phyloP scores from a whole-genome alignment of 1,140 invertebrate genomes.

The Eufriesea mexicana region DNA sequence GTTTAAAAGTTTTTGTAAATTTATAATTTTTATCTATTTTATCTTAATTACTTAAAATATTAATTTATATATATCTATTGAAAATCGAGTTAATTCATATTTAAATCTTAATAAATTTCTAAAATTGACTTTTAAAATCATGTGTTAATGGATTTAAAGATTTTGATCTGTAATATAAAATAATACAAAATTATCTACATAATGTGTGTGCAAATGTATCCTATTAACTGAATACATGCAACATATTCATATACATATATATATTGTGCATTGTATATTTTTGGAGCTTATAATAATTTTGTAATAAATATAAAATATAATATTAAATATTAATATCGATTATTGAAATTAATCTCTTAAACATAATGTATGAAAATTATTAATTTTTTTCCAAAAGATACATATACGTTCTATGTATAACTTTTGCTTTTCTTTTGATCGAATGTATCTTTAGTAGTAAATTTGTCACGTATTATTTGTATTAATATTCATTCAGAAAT shows the following conservation, averaged over 20 bases:
- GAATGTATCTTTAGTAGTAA: neutral
- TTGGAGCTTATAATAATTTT: conserved; percentile 3
- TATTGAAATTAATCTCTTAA: neutral
- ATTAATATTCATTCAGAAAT: neutral
- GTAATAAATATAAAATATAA: neutral
- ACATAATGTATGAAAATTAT: neutral
- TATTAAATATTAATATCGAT: neutral
- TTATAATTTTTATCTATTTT: conserved; percentile 10
- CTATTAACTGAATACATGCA: neutral
- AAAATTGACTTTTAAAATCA: too few species aligned
- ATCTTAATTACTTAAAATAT: neutral
- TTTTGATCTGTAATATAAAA: too few species aligned
- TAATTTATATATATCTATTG: neutral
- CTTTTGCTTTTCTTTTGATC: neutral
- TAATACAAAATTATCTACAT: neutral
- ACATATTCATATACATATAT: neutral
- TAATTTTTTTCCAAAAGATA: neutral
- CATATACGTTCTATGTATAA: neutral
- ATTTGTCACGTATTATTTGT: neutral
- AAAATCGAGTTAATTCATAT: too few species aligned
- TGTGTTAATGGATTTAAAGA: neutral
- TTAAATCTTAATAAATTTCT: too few species aligned
- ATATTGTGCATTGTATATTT: too few species aligned
- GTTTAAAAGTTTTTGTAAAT: conserved; percentile 5
- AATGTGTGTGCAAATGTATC: neutral